A percentile compares a stretch with the other conserved stretches of the same genome.
phyloP scores from a whole-genome alignment of 2,888 invertebrate species.

The Dryomyza anilis region DNA sequence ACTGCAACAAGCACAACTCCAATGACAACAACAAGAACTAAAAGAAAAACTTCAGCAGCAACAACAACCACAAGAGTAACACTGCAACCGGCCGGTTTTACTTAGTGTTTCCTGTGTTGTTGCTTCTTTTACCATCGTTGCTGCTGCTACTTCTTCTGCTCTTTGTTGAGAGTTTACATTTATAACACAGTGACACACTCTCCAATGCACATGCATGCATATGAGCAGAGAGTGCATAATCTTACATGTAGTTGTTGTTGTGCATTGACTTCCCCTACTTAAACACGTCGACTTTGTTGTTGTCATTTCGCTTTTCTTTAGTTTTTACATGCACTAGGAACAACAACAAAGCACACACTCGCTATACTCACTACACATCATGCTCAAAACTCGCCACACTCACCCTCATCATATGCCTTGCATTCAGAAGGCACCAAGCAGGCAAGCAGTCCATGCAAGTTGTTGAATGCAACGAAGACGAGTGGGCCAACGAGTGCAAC shows the following conservation, averaged over 20 bases:
- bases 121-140: not conserved
- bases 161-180: not conserved
- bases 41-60: too few relatives aligned
- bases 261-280: constrained; percentile 46
- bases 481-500: constrained; percentile 6
- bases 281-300: constrained; percentile 7
- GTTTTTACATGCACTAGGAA: not conserved
- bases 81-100: constrained; percentile 4
- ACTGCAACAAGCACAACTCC: too few relatives aligned
- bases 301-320: constrained; percentile 11
- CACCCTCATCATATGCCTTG: not conserved
- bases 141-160: not conserved
- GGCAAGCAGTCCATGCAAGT: too few relatives aligned
- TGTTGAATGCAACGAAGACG: too few relatives aligned
- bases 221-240: not conserved
- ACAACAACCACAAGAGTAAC: too few relatives aligned
- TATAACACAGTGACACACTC: constrained; percentile 13
- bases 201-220: not conserved
- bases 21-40: too few relatives aligned
- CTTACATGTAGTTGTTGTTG: not conserved
- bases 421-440: not conserved
- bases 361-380: too few relatives aligned
- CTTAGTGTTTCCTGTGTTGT: not conserved
- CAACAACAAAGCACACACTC: too few relatives aligned
- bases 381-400: not conserved